phyloP scores from a whole-genome alignment of 30 jellyfish, hydroid and myxozoan genomes.

The Cassiopea andromeda region DNA sequence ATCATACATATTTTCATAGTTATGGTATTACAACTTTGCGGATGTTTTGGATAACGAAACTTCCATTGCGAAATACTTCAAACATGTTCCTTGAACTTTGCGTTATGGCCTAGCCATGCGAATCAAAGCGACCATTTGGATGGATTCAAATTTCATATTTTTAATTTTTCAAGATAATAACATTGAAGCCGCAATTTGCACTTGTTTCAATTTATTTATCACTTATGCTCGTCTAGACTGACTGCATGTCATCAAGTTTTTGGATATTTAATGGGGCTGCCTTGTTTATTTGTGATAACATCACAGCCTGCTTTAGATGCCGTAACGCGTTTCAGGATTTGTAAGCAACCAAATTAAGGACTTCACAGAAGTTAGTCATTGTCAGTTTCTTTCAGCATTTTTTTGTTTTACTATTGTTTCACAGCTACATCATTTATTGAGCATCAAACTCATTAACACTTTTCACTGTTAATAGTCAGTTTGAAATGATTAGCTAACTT shows the following conservation, averaged over 20 bases:
- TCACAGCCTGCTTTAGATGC: background rate
- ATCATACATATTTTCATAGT: background rate
- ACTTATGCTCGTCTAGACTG: no score
- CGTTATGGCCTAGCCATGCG: slow-evolving; percentile 66
- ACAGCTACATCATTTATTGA: background rate
- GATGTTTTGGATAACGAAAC: background rate
- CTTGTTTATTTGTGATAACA: slow-evolving; percentile 2
- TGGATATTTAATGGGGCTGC: background rate
- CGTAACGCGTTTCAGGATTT: slow-evolving; percentile 1
- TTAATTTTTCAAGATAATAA: background rate
- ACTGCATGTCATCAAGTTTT: no score
- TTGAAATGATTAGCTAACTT: background rate
- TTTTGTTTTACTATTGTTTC: background rate
- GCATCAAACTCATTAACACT: background rate
- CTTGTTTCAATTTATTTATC: background rate
- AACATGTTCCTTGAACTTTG: slow-evolving; percentile 40
- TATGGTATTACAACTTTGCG: background rate
- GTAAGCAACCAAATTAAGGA: background rate
- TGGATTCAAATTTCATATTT: slow-evolving; percentile 64
- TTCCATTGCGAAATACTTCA: slow-evolving; percentile 23
- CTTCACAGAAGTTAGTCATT: background rate
- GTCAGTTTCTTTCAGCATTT: background rate
- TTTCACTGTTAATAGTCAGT: background rate
- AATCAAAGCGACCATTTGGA: slow-evolving; percentile 22
- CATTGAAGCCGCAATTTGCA: background rate